Base-by-base conservation (phyloP, 2,113 vertebrate genomes). In the Carlito syrichta region DNA sequence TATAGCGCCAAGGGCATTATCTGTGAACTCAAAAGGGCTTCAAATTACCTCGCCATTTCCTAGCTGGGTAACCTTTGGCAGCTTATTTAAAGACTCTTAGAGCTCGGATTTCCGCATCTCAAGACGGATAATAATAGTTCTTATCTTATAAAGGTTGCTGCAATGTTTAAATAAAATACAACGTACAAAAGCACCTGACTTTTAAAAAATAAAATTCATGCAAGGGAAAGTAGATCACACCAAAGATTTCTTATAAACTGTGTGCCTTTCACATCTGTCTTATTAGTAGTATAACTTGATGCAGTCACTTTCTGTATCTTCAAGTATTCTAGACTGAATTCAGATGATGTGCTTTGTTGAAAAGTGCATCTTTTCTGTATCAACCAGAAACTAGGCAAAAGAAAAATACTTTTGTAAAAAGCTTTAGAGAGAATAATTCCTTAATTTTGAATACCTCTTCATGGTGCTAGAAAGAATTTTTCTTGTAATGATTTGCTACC, bases 171-270 rank as follows among this genome's bases (percentile, higher is more conserved):
- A 89, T 89, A 89, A 77, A 96, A 86, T 63, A n/a, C 12, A 81
- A 74, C 8, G 54, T 5, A 82, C 73, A 92, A 87, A 91, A 86
- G n/a, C 19, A 50, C n/a, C 27, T 93, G 63, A 62, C 38, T 94
- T 97, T 52, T n/a, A n/a, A 82, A 95, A 91, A 96, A 78, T 52
- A 91, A 82, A 56, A 90, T 27, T 89, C 48, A 17, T 30, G 16
- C 66, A 79, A 91, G 27, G 88, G 38, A 86, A 95, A 79, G 32
- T 5, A 25, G 82, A 12, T 45, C 43, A 78, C 38, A 79, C 52
- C 45, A 82, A 63, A 74, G 56, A 86, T 38, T 58, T 81, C 48
- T 85, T 56, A 83, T 6, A 1, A 56, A 35, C 50, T 32, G 6
- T 73, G 35, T 89, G 22, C 81, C 54, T 52, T 87, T 40, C 40